Evolutionary conservation across 2,888 invertebrate genomes (phyloP).

Genomic region (Smittia sp.): DNA sequence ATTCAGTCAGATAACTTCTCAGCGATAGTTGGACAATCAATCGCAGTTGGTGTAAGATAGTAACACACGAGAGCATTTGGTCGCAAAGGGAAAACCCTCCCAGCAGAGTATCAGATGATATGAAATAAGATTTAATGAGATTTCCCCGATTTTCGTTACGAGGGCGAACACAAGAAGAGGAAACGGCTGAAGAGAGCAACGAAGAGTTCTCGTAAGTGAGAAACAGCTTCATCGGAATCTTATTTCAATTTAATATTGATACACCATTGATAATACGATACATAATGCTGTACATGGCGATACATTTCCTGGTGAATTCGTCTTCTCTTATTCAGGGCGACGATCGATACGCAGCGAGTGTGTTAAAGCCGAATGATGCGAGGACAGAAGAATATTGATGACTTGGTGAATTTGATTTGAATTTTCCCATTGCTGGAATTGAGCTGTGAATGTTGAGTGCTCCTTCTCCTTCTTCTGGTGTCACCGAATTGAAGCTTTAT

Average conservation of each 20-base stretch:
- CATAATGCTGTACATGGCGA: too few species aligned
- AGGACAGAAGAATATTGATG: background rate
- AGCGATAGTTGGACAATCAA: too few species aligned
- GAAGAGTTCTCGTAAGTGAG: background rate
- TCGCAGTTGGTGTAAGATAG: too few species aligned
- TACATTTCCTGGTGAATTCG: background rate
- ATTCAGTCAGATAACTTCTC: too few species aligned
- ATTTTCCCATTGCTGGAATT: background rate
- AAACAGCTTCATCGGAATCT: background rate
- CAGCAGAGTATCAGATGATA: slow-evolving; percentile 25
- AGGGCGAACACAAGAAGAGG: too few species aligned
- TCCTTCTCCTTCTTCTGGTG: background rate
- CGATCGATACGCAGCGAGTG: background rate
- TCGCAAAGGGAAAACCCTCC: slow-evolving; percentile 7
- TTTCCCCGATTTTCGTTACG: slow-evolving; percentile 28
- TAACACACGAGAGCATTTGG: background rate
- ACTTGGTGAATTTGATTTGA: slow-evolving; percentile 2
- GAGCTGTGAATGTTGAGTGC: background rate
- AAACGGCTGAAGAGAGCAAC: background rate
- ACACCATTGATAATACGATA: slow-evolving; percentile 2
- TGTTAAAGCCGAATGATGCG: background rate
- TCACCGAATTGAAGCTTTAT: background rate
- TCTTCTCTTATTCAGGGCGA: background rate
- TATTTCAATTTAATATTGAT: slow-evolving; percentile 25
- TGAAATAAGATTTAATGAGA: slow-evolving; percentile 39